Conservation (phyloP, 2,797 vertebrate species). For the Chiloscyllium punctatum region DNA sequence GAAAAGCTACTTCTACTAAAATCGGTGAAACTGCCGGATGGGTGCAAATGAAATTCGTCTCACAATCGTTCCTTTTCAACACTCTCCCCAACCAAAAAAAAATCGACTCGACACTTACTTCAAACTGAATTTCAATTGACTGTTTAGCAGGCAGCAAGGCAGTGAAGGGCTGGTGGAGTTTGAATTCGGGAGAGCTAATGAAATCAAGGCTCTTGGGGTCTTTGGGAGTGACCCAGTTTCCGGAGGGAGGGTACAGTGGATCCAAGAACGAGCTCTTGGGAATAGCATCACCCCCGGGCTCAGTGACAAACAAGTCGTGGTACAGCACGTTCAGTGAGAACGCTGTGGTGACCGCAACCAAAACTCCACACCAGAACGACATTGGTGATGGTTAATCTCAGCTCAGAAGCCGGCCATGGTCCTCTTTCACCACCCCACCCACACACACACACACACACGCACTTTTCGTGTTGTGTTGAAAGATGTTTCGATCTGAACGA, state of each 20-base stretch:
- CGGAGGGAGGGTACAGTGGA: background rate
- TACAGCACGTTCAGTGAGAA: conserved; percentile 31
- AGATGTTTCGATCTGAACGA: background rate
- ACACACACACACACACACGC: too few relatives aligned
- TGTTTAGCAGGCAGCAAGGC: background rate
- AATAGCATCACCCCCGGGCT: background rate
- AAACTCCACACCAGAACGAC: conserved; percentile 16
- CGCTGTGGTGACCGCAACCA: background rate
- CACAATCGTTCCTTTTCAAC: background rate
- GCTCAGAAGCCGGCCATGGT: background rate
- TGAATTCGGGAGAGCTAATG: background rate
- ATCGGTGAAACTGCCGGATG: background rate
- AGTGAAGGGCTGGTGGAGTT: background rate
- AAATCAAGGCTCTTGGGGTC: background rate
- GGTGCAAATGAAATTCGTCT: background rate
- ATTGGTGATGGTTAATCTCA: background rate
- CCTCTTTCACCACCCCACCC: background rate
- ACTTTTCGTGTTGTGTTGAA: background rate
- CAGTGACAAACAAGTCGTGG: background rate
- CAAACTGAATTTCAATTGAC: background rate
- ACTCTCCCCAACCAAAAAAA: too few relatives aligned
- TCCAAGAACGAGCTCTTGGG: background rate
- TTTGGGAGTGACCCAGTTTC: background rate
- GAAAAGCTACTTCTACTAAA: too few relatives aligned
- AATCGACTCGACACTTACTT: background rate